A percentile compares a stretch with the other conserved stretches of the same genome.
These are phyloP conservation scores for Sylvietta virens DNA, from an alignment of 2,113 vertebrate genomes.

Conservation along the genomic window DNA sequence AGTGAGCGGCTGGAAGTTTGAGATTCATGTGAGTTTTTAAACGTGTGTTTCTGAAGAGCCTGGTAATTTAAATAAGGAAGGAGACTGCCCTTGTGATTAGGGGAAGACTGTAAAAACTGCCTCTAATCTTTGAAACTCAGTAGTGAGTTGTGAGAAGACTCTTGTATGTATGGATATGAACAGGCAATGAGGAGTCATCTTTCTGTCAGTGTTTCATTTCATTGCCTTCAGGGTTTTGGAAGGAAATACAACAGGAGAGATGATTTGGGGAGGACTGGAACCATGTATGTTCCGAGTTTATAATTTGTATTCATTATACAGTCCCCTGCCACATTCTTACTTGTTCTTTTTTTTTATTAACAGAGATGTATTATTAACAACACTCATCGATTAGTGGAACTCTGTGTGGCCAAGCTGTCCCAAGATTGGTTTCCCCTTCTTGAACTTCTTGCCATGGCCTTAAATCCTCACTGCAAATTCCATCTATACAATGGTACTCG, in stretches of 20 bases:
- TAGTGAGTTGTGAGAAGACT: not conserved
- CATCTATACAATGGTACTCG: conserved; percentile 99
- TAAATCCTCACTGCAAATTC: conserved; percentile 99
- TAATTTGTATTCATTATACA: not conserved
- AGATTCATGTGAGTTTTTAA: conserved; percentile 92
- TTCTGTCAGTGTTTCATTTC: not conserved
- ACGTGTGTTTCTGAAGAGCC: not conserved
- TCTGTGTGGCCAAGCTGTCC: conserved; percentile 98
- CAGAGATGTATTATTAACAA: conserved; percentile 99
- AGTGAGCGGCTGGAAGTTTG: conserved; percentile 99
- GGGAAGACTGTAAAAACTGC: not conserved
- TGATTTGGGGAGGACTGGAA: not conserved
- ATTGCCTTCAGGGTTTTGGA: not conserved
- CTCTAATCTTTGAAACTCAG: not conserved
- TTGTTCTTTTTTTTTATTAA: not conserved
- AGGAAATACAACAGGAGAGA: not conserved
- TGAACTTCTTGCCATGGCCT: conserved; percentile 98
- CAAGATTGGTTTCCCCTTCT: conserved; percentile 99
- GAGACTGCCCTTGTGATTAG: not conserved
- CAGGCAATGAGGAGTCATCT: not conserved
- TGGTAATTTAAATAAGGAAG: not conserved
- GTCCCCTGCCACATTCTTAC: not conserved
- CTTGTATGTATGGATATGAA: not conserved
- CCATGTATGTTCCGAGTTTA: not conserved
- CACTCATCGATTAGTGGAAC: conserved; percentile 96